Conservation (phyloP, 2,888 invertebrate species). For the Ochropacha duplaris region DNA sequence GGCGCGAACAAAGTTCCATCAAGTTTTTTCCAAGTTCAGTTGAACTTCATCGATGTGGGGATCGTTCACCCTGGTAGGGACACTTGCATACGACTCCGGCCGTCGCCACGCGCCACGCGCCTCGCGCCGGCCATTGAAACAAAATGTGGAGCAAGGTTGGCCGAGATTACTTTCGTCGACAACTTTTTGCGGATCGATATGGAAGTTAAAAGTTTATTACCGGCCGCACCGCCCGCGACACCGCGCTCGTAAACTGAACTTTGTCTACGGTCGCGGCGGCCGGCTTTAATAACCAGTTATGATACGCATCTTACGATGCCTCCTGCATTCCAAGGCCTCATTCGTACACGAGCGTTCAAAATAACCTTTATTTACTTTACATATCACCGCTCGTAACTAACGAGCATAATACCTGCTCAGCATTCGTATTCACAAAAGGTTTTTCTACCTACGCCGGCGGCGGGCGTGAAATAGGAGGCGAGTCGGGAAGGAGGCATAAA, state of each 20-base stretch:
- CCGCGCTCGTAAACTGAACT: slow-evolving; percentile 60
- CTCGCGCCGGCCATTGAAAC: slow-evolving; percentile 75
- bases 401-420: slow-evolving; percentile 79
- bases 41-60: slow-evolving; percentile 80
- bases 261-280: slow-evolving; percentile 30
- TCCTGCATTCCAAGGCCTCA: slow-evolving; percentile 11
- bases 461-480: slow-evolving; percentile 81
- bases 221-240: slow-evolving; percentile 51
- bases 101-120: too few species aligned
- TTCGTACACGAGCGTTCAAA: slow-evolving; percentile 29
- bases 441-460: slow-evolving; percentile 75
- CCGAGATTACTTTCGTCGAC: slow-evolving; percentile 75
- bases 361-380: slow-evolving; percentile 77
- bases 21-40: slow-evolving; percentile 81
- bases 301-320: not conserved
- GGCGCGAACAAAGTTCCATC: slow-evolving; percentile 74
- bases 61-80: slow-evolving; percentile 80
- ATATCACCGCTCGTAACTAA: slow-evolving; percentile 77
- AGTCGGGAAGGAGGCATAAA: slow-evolving; percentile 78
- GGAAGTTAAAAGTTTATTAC: slow-evolving; percentile 76
- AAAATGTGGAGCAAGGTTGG: slow-evolving; percentile 82
- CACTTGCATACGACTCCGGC: slow-evolving; percentile 77
- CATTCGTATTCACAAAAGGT: slow-evolving; percentile 82
- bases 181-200: slow-evolving; percentile 80
- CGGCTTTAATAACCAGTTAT: slow-evolving; percentile 4